These are phyloP conservation scores for Torymus auratus DNA, from an alignment of 2,888 invertebrate species.

Conservation along the genomic window DNA sequence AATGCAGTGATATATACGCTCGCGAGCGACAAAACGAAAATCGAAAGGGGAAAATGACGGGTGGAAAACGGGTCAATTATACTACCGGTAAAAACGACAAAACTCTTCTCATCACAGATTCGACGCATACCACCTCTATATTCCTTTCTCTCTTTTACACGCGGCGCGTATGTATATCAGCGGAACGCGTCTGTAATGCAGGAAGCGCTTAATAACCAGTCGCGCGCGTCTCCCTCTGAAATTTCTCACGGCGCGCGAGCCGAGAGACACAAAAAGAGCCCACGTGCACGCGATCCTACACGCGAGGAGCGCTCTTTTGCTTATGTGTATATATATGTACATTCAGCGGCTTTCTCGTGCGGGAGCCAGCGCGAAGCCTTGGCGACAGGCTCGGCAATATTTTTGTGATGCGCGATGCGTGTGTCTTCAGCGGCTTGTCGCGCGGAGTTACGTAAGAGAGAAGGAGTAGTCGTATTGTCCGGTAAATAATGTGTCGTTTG, in stretches of 20 bases:
- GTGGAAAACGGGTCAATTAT: background rate
- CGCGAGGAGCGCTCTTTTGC: background rate
- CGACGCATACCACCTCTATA: background rate
- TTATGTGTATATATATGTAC: no score
- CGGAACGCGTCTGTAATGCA: background rate
- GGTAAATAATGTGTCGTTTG: no score
- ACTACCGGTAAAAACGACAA: conserved; percentile 15
- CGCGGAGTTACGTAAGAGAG: background rate
- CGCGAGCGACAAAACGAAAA: background rate
- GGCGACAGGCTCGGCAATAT: background rate
- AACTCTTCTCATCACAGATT: conserved; percentile 31
- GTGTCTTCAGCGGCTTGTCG: background rate
- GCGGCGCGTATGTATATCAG: background rate
- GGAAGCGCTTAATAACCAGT: conserved; percentile 44
- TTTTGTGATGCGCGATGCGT: background rate
- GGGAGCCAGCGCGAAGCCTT: background rate
- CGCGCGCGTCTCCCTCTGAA: conserved; percentile 8
- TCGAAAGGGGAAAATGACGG: background rate
- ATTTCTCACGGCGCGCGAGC: conserved; percentile 45
- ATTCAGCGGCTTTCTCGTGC: background rate
- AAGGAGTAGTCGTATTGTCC: no score
- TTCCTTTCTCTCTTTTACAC: background rate
- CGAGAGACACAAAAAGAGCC: conserved; percentile 5
- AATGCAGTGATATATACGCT: no score
- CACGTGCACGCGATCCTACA: conserved; percentile 33